Base-by-base conservation (phyloP, 2,113 vertebrate genomes). In the Euleptes europaea region DNA sequence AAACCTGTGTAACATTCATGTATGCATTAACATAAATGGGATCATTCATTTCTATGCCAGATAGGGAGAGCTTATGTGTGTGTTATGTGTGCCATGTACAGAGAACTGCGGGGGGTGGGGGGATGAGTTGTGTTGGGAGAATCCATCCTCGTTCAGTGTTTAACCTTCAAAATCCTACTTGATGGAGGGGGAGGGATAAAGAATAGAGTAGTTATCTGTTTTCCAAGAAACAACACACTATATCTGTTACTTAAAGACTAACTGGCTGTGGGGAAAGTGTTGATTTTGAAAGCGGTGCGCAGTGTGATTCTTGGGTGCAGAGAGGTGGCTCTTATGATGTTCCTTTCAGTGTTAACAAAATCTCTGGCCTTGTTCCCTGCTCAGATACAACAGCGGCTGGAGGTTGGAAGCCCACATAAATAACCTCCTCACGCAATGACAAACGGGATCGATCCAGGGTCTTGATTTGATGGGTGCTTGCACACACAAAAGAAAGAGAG, bases 11-110 rank as follows among this genome's bases (percentile, higher is more conserved):
- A 97, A 98, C 98, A 97, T 98, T 98, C 98, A 98, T 99, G 98
- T 99, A 97, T 98, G 98, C 97, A 99, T 99, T 99, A 99, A 98
- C 98, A 99, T 99, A 99, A 99, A 99, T 99, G 98, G 98, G 98
- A 98, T 98, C 97, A 98, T 98, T 98, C 98, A 98, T 98, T 98
- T 97, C 97, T 96, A 94, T 96, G 96, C 97, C 97, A 98, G 98
- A 98, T 96, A 97, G 98, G 95, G 97, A 87, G 92, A 95, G 96
- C 96, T 93, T 93, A 93, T 96, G 95, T 95, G 94, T 93, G 95
- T 93, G 95, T 79, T 91, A 89, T 89, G 89, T 94, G 91, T 95
- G 91, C 54, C 84, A 82, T 42, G 91, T 91, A 92, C 90, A 10
- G 67, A 54, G 67, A 9, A 38, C 19, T 23, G 63, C 26, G 14